Base-by-base conservation (phyloP, 2,797 vertebrate species). In the Acipenser ruthenus region DNA sequence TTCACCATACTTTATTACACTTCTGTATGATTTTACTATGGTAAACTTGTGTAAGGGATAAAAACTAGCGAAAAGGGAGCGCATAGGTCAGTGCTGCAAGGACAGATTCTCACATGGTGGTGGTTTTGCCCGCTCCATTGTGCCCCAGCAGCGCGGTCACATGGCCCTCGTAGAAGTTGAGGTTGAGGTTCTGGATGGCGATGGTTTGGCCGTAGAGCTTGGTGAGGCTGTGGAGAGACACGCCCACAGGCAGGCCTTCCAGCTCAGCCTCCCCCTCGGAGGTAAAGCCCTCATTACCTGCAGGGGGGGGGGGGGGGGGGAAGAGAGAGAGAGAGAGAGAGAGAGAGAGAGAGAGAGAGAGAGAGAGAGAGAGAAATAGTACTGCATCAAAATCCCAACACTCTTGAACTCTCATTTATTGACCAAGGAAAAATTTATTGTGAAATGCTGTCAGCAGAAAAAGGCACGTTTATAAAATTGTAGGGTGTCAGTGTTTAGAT, bases 51-150 rank as follows among this genome's bases (percentile, higher is more conserved):
- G 37, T 37, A 37, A 37, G 37, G 37, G 37, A 37, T 37, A 37
- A 37, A 37, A 37, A 37, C 37, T 37, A 37, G 37, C 37, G 37
- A 37, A 37, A 37, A 37, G 37, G 37, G 37, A 37, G 4, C 3
- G 4, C 1, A 37, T 37, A 37, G 37, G 37, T 37, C 37, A 37
- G 37, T 37, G 37, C 37, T 37, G 4, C 37, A 37, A 37, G 37
- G 37, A 37, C 5, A 5, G 37, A 37, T 37, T 7, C 87, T 63
- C 86, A 99, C 96, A 99, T 98, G 64, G 96, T 96, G 1, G 96
- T 99, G 5, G 96, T 99, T 86, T 99, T 99, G 63, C 96, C 96
- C 0, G 96, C 96, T 80, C 96, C 96, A 0, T 99, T 99, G 83
- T 96, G 96, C 4, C 96, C 96, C n/a, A 99, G 86, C 83, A 99